Evolutionary conservation across 2,113 vertebrate species (phyloP).

Genomic region (Syngnathoides biaculeatus): DNA sequence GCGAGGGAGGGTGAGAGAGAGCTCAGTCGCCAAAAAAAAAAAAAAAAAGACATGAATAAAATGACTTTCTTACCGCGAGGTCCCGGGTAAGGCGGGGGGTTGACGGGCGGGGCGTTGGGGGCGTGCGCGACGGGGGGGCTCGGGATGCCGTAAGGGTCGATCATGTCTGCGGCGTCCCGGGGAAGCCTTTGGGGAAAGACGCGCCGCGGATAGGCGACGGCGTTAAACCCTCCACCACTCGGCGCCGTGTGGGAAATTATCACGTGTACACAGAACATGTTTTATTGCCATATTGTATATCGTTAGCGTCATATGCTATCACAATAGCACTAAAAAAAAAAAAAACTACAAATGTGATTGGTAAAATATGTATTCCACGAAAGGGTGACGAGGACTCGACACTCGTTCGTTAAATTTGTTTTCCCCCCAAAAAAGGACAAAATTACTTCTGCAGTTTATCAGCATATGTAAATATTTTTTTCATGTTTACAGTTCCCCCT

Average conservation of each 20-base stretch:
- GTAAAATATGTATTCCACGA: no score
- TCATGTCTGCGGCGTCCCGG: conserved; percentile 33
- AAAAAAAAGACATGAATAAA: no score
- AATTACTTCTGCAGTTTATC: no score
- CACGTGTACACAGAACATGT: neutral
- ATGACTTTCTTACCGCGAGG: conserved; percentile 49
- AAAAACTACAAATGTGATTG: no score
- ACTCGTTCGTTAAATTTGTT: no score
- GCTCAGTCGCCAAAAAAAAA: neutral
- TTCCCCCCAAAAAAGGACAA: no score
- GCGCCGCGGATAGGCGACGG: neutral
- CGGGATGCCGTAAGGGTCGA: conserved; percentile 52
- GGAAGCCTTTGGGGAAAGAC: conserved; percentile 25
- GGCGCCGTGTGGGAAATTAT: neutral
- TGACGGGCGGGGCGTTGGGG: conserved; percentile 54
- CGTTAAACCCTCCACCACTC: conserved; percentile 6
- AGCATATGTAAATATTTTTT: no score
- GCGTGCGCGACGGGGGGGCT: conserved; percentile 53
- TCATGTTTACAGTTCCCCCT: no score
- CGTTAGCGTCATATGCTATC: no score
- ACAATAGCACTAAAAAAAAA: no score
- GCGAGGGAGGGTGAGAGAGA: conserved; percentile 20
- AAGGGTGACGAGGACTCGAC: no score
- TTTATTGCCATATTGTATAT: neutral
- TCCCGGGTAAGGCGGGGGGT: conserved; percentile 68